These are phyloP conservation scores for Malthinus seriepunctatus DNA, from an alignment of 2,888 invertebrate genomes.

Conservation along the genomic window DNA sequence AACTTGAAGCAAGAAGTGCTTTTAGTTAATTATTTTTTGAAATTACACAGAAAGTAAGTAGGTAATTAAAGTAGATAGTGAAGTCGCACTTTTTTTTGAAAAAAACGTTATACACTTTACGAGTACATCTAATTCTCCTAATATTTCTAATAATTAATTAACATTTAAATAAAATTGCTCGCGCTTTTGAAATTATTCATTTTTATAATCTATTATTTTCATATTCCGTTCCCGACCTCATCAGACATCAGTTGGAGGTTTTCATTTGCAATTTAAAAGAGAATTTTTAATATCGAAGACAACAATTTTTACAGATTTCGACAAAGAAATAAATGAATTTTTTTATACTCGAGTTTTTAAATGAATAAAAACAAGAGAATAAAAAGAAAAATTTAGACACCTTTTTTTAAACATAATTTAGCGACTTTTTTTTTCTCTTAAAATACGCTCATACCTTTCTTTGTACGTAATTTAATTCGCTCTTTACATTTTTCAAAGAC, in stretches of 20 bases:
- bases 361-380: too few relatives aligned
- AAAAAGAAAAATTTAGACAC: too few relatives aligned
- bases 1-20: constrained; percentile 16
- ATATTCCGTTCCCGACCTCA: constrained; percentile 38
- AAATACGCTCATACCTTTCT: too few relatives aligned
- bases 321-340: constrained; percentile 17
- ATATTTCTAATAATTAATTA: too few relatives aligned
- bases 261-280: constrained; percentile 38
- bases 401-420: too few relatives aligned
- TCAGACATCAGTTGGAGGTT: constrained; percentile 29
- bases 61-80: constrained; percentile 13
- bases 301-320: constrained; percentile 19
- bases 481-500: too few relatives aligned
- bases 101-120: too few relatives aligned
- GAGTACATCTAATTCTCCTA: too few relatives aligned
- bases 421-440: too few relatives aligned
- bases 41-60: constrained; percentile 8
- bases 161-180: not conserved
- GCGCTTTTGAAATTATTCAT: constrained; percentile 31
- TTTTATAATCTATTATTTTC: constrained; percentile 38
- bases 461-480: too few relatives aligned
- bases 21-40: constrained; percentile 19
- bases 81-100: not conserved
- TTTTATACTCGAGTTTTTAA: too few relatives aligned
- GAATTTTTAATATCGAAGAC: constrained; percentile 22